Conservation (phyloP, 2,797 vertebrate species). For the Lepilemur septentrionalis region DNA sequence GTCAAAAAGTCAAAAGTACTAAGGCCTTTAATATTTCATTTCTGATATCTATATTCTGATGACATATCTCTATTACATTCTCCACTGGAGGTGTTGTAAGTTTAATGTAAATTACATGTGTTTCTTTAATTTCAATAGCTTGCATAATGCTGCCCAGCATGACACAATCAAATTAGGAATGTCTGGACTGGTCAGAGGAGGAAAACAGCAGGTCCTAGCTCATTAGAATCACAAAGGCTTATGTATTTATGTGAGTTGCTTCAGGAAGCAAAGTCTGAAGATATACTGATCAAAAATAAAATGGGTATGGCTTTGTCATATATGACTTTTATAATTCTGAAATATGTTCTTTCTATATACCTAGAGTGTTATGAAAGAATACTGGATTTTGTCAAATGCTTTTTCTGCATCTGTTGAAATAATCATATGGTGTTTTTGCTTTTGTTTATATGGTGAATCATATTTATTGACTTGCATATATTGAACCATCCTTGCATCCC, state of each 20-base stretch:
- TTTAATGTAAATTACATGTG: not conserved
- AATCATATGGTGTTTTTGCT: not conserved
- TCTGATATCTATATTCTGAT: not conserved
- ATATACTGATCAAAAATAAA: conserved; percentile 32
- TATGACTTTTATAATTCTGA: not conserved
- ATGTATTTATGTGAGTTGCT: conserved; percentile 1
- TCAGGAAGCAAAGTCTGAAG: conserved; percentile 46
- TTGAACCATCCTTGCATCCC: not conserved
- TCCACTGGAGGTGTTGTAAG: not conserved
- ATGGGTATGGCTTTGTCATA: not conserved
- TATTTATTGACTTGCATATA: not conserved
- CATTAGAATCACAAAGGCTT: conserved; percentile 41
- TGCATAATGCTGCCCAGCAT: conserved; percentile 43
- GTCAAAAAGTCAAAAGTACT: not conserved
- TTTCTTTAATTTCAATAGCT: conserved; percentile 47
- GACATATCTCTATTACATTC: not conserved
- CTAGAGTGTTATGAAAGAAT: not conserved
- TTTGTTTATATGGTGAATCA: not conserved
- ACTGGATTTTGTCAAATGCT: not conserved
- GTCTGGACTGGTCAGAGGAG: conserved; percentile 30
- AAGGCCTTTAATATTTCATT: not conserved
- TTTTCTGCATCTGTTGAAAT: not conserved
- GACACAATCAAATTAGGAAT: conserved; percentile 70
- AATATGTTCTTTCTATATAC: not conserved
- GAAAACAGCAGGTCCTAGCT: conserved; percentile 45